Percentiles rank a stretch among this genome's conserved stretches.
phyloP scores from a whole-genome alignment of 2,113 vertebrate species.

The Spea bombifrons region DNA sequence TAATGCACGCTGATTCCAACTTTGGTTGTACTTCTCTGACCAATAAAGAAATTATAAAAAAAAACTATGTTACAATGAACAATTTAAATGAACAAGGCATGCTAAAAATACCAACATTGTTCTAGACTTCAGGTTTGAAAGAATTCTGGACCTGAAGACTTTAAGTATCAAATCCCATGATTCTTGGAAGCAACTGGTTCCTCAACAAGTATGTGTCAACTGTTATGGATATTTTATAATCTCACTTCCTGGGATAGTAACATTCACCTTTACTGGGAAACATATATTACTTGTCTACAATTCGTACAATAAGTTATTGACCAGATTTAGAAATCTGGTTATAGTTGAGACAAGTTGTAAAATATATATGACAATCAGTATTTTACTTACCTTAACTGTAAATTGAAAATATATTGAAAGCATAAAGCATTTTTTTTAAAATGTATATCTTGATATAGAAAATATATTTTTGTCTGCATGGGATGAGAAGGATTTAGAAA shows the following conservation, averaged over 20 bases:
- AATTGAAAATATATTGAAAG: slow-evolving; percentile 60
- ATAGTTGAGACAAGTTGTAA: slow-evolving; percentile 53
- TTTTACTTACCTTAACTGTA: slow-evolving; percentile 50
- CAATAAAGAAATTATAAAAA: too few relatives aligned
- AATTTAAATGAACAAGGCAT: too few relatives aligned
- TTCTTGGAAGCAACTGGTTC: too few relatives aligned
- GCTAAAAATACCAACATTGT: too few relatives aligned
- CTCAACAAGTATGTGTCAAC: too few relatives aligned
- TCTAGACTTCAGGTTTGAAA: too few relatives aligned
- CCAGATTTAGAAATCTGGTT: slow-evolving; percentile 55
- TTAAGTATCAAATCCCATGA: too few relatives aligned
- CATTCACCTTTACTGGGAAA: background rate
- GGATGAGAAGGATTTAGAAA: slow-evolving; percentile 25
- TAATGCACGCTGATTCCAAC: too few relatives aligned
- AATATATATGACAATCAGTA: slow-evolving; percentile 50
- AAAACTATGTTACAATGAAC: too few relatives aligned
- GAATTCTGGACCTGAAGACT: too few relatives aligned
- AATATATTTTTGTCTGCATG: slow-evolving; percentile 41
- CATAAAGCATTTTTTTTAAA: slow-evolving; percentile 56
- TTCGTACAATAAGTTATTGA: slow-evolving; percentile 18
- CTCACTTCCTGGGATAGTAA: background rate
- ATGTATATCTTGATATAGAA: slow-evolving; percentile 49
- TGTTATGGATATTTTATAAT: too few relatives aligned
- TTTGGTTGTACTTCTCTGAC: too few relatives aligned
- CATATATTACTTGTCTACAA: background rate